Conservation (phyloP, 2,113 vertebrate species). For the Stomatorhinus ivindoensis region DNA sequence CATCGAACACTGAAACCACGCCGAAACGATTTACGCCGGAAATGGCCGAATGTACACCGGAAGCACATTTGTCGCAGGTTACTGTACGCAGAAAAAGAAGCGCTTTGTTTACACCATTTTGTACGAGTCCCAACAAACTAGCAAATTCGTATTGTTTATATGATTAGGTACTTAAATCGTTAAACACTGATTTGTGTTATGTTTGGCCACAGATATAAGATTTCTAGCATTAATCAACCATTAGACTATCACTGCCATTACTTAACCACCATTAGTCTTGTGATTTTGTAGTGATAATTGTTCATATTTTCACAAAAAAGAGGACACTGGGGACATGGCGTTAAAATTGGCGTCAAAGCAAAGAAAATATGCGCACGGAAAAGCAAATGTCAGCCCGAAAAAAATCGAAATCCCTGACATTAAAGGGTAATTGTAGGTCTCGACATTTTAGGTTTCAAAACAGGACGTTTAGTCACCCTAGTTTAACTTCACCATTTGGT, state of each 20-base stretch:
- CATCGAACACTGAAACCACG: background rate
- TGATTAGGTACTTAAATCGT: background rate
- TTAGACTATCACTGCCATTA: background rate
- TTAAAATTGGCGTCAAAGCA: background rate
- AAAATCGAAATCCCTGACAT: background rate
- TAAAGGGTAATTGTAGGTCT: background rate
- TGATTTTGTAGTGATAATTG: background rate
- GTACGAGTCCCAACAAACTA: background rate
- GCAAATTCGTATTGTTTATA: background rate
- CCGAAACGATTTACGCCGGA: background rate
- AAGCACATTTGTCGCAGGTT: background rate
- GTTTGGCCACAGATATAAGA: background rate
- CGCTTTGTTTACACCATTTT: background rate
- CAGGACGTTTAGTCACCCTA: background rate
- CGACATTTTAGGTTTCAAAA: background rate
- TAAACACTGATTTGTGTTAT: background rate
- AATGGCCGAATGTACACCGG: background rate
- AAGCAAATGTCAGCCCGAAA: background rate
- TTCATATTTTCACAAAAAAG: background rate
- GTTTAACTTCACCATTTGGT: background rate
- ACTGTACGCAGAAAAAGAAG: background rate
- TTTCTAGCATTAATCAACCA: background rate
- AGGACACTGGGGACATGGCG: background rate
- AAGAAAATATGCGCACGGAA: background rate
- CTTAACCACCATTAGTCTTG: background rate